These are phyloP conservation scores for Alviniconcha strummeri DNA, from an alignment of 2,888 invertebrate genomes.

Conservation along the genomic window DNA sequence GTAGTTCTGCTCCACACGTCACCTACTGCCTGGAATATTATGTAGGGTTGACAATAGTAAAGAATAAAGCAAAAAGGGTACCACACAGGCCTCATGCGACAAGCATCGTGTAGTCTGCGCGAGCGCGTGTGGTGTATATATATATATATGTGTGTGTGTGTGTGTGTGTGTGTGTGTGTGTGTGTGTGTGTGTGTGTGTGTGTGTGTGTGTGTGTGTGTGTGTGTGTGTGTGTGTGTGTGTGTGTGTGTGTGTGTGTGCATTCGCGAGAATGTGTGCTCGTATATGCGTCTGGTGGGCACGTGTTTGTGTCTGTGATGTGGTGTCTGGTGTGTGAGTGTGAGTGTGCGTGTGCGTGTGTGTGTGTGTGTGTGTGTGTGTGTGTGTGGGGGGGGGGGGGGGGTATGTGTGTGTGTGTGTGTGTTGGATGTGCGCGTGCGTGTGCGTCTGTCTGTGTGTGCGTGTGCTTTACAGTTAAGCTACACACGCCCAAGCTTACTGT, in stretches of 20 bases:
- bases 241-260: not conserved
- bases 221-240: not conserved
- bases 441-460: no score
- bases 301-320: not conserved
- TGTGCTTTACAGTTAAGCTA: no score
- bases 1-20: no score
- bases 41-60: not conserved
- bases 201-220: not conserved
- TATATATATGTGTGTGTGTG: not conserved
- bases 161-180: not conserved
- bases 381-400: no score
- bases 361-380: constrained; percentile 11
- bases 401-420: not conserved
- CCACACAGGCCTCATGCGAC: no score
- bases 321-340: not conserved
- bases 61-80: not conserved
- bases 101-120: no score
- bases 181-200: not conserved
- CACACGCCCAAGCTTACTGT: no score
- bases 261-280: not conserved
- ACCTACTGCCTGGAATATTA: no score
- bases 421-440: not conserved
- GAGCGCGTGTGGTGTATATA: no score
- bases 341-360: constrained; percentile 8
- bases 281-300: not conserved